A percentile compares a stretch with the other conserved stretches of the same genome.
Evolutionary conservation across 2,888 invertebrate genomes (phyloP).

Genomic region (Leucophenga maculata): DNA sequence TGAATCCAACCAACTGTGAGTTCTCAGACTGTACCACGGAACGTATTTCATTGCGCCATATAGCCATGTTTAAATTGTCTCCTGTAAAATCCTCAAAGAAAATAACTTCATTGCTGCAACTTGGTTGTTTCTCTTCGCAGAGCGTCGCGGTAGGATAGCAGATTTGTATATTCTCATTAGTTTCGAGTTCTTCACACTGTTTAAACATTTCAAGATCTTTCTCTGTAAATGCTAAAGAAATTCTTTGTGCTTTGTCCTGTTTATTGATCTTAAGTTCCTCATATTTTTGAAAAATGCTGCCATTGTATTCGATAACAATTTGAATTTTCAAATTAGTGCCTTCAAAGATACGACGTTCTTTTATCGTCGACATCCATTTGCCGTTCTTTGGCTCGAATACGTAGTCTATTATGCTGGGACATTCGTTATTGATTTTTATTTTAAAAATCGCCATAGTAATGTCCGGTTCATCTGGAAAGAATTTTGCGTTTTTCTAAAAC

Average conservation of each 20-base stretch:
- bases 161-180: background rate
- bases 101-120: background rate
- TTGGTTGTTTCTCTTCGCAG: no score
- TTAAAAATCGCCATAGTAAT: slow-evolving; percentile 35
- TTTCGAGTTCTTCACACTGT: background rate
- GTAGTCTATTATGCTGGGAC: slow-evolving; percentile 39
- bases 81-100: slow-evolving; percentile 2
- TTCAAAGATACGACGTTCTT: background rate
- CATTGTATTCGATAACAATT: background rate
- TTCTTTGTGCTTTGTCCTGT: background rate
- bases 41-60: background rate
- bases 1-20: background rate
- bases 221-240: slow-evolving; percentile 2
- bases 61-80: background rate
- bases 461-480: slow-evolving; percentile 39
- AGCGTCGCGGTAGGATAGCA: background rate
- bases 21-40: background rate
- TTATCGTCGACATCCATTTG: slow-evolving; percentile 28
- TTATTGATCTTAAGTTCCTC: background rate
- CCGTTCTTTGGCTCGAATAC: slow-evolving; percentile 27
- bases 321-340: background rate
- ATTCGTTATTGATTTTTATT: slow-evolving; percentile 39
- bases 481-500: background rate
- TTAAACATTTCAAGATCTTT: background rate
- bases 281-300: background rate